Conservation (phyloP, 2,113 vertebrate species). For the Saccopteryx leptura region DNA sequence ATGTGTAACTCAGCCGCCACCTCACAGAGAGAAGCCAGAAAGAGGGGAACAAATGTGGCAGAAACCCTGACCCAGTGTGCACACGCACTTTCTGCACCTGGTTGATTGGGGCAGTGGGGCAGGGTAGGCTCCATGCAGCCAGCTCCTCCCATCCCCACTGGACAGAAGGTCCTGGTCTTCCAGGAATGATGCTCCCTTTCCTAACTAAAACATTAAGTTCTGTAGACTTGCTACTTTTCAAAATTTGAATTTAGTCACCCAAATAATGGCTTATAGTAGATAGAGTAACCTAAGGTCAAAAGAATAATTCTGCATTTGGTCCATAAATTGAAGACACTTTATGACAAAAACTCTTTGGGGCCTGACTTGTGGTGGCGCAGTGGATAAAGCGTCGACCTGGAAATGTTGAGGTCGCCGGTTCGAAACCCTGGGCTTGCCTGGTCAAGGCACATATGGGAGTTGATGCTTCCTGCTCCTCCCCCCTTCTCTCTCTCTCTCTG, state of each 20-base stretch:
- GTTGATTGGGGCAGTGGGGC: not conserved
- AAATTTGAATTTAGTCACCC: not conserved
- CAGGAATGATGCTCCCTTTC: not conserved
- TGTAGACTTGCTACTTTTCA: slow-evolving; percentile 31
- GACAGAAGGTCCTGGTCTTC: not conserved
- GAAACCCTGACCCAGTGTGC: not conserved
- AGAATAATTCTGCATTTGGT: slow-evolving; percentile 25
- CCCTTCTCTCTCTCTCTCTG: no score
- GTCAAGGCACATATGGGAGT: no score
- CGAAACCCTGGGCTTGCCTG: no score
- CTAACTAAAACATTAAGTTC: slow-evolving; percentile 2
- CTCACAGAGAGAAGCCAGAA: not conserved
- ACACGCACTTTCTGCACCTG: not conserved
- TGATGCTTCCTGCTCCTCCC: no score
- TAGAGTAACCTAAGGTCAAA: not conserved
- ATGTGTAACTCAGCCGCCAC: not conserved
- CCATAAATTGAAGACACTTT: not conserved
- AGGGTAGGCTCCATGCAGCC: not conserved
- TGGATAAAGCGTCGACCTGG: no score
- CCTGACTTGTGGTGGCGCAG: no score
- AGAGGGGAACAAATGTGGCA: not conserved
- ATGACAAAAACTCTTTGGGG: not conserved
- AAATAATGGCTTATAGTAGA: not conserved
- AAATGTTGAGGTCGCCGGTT: no score
- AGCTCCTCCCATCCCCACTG: not conserved